A percentile compares a stretch with the other conserved stretches of the same genome.
Evolutionary conservation across 2,797 vertebrate species (phyloP).

Genomic region (Lithobates sylvaticus): DNA sequence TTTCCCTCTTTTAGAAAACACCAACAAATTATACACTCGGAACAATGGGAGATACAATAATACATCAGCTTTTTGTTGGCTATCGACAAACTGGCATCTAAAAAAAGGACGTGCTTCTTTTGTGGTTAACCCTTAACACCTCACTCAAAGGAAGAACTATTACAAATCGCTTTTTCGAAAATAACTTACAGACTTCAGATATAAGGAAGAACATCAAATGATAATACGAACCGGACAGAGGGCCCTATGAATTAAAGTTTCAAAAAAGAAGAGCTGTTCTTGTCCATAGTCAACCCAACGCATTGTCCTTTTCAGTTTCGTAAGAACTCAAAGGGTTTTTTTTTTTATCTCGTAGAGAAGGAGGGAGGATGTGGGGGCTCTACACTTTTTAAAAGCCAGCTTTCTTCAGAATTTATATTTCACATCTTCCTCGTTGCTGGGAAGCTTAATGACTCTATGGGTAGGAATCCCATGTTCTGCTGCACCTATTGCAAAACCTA

Average conservation of each 20-base stretch:
- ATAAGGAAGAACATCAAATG: not conserved
- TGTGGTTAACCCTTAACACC: slow-evolving; percentile 35
- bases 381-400: too few relatives aligned
- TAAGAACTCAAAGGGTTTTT: not conserved
- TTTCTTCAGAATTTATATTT: too few relatives aligned
- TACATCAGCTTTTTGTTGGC: slow-evolving; percentile 17
- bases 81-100: slow-evolving; percentile 30
- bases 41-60: slow-evolving; percentile 28
- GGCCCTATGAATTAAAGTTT: too few relatives aligned
- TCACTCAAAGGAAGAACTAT: not conserved
- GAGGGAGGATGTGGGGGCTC: too few relatives aligned
- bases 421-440: too few relatives aligned
- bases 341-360: too few relatives aligned
- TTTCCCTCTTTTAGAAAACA: slow-evolving; percentile 19
- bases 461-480: too few relatives aligned
- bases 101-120: not conserved
- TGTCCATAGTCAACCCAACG: not conserved
- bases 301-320: not conserved
- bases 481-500: too few relatives aligned
- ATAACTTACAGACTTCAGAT: not conserved
- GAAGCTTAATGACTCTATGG: too few relatives aligned
- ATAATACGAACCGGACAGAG: too few relatives aligned
- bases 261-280: not conserved
- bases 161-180: not conserved
- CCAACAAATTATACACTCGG: slow-evolving; percentile 43